A percentile compares a stretch with the other conserved stretches of the same genome.
These are phyloP conservation scores for Troides oblongomaculatus DNA, from an alignment of 2,888 invertebrate genomes.

Conservation along the genomic window DNA sequence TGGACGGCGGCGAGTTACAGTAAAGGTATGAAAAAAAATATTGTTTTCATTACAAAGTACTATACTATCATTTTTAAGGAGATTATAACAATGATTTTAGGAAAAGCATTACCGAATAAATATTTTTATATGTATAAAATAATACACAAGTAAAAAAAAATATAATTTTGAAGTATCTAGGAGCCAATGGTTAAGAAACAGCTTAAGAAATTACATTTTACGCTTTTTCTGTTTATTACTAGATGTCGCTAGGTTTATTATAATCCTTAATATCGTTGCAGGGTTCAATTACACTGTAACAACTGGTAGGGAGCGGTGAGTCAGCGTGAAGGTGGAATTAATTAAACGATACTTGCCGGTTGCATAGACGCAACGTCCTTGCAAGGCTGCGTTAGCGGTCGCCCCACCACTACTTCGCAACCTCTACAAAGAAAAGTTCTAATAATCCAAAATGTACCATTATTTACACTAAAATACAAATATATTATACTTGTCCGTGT, in stretches of 20 bases:
- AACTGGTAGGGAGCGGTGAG: constrained; percentile 45
- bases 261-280: constrained; percentile 5
- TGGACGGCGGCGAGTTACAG: too few relatives aligned
- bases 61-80: too few relatives aligned
- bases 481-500: background rate
- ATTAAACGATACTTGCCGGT: constrained; percentile 62
- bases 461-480: background rate
- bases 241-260: constrained; percentile 37
- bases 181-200: background rate
- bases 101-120: too few relatives aligned
- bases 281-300: constrained; percentile 27
- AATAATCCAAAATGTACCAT: constrained; percentile 1
- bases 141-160: too few relatives aligned
- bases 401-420: constrained; percentile 47
- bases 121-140: too few relatives aligned
- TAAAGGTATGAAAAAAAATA: too few relatives aligned
- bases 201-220: background rate
- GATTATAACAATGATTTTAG: too few relatives aligned
- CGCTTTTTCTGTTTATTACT: constrained; percentile 15
- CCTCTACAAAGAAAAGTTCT: constrained; percentile 20
- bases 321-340: constrained; percentile 73
- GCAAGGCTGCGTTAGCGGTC: constrained; percentile 70
- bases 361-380: constrained; percentile 75
- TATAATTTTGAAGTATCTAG: background rate
- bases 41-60: too few relatives aligned